Conservation (phyloP, 2,797 vertebrate genomes). For the Salarias fasciatus region DNA sequence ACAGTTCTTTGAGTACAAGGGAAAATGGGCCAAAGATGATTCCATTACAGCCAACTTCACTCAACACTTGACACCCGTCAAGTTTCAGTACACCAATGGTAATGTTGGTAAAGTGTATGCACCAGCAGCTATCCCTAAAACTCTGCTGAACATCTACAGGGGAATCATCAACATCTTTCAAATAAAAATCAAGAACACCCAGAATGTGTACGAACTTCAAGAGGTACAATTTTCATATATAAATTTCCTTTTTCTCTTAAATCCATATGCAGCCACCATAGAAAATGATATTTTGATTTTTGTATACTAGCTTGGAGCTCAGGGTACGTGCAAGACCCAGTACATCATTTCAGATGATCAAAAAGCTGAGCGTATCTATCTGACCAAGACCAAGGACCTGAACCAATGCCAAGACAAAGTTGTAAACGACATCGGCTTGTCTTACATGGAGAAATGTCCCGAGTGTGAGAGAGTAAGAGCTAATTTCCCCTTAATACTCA, state of each 20-base stretch:
- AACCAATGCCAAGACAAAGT: slow-evolving; percentile 84
- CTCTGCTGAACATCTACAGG: slow-evolving; percentile 80
- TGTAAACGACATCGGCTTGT: slow-evolving; percentile 80
- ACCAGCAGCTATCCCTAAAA: slow-evolving; percentile 67
- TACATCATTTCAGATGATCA: slow-evolving; percentile 83
- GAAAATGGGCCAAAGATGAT: slow-evolving; percentile 78
- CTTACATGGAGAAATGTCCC: slow-evolving; percentile 73
- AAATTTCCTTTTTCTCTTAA: rapidly evolving
- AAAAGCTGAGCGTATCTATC: slow-evolving; percentile 64
- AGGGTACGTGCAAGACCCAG: slow-evolving; percentile 86
- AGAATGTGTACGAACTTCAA: slow-evolving; percentile 83
- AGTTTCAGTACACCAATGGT: slow-evolving; percentile 85
- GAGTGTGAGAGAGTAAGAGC: slow-evolving; percentile 82
- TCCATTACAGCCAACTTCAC: slow-evolving; percentile 73
- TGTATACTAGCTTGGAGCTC: slow-evolving; percentile 76
- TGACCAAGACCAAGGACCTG: slow-evolving; percentile 87
- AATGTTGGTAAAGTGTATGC: slow-evolving; percentile 78
- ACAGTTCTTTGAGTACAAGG: slow-evolving; percentile 83
- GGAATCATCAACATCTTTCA: slow-evolving; percentile 83
- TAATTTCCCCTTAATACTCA: background rate
- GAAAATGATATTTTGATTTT: slow-evolving; percentile 8
- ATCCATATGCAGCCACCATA: background rate
- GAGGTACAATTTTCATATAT: slow-evolving; percentile 74
- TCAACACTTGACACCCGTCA: slow-evolving; percentile 79
- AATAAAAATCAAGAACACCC: slow-evolving; percentile 82